Base-by-base conservation (phyloP, 2,113 vertebrate genomes). In the Tupaia tana region DNA sequence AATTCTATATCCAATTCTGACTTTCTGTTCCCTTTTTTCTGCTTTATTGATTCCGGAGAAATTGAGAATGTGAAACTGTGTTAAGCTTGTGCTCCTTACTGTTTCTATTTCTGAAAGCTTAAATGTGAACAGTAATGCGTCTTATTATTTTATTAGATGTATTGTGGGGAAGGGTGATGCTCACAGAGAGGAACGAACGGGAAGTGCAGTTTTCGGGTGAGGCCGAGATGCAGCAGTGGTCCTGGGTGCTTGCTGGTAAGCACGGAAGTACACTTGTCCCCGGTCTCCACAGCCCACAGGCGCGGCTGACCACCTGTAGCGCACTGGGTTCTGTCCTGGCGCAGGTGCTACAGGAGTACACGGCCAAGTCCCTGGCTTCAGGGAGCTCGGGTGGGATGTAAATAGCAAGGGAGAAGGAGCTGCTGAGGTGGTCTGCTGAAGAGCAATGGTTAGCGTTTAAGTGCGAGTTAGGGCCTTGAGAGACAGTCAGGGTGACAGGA, bases 1-100 rank as follows among this genome's bases (percentile, higher is more conserved):
- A 98, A 97, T 95, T 97, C 96, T 98, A 94, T 98, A 94, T 95
- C 89, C 63, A 95, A 0, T 93, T 95, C 90, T 96, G 95, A 84
- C 92, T 97, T 95, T 77, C 61, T 52, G 66, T 88, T 95, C 95
- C 96, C 87, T 90, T 96, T 95, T 95, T 97, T 96, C 67, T 97
- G 52, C 54, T 95, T 95, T 89, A 66, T 31, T 88, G 86, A 94
- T 20, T 87, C 22, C 13, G 7, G 77, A 73, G 59, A 86, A 82
- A 92, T 91, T 43, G 81, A 81, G 70, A 81, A 29, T 86, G 66
- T 81, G 73, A 73, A 85, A n/a, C 63, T 58, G 2, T 87, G 87
- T 79, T 74, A 67, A 1, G 67, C 15, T 34, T 52, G 12, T 11
- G 24, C 52, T 84, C 10, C 74, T 89, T 73, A 43, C 8, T 16